Percentiles rank a stretch among this genome's conserved stretches.
phyloP scores from a whole-genome alignment of 2,888 invertebrate species.

The Aphidoletes aphidimyza region DNA sequence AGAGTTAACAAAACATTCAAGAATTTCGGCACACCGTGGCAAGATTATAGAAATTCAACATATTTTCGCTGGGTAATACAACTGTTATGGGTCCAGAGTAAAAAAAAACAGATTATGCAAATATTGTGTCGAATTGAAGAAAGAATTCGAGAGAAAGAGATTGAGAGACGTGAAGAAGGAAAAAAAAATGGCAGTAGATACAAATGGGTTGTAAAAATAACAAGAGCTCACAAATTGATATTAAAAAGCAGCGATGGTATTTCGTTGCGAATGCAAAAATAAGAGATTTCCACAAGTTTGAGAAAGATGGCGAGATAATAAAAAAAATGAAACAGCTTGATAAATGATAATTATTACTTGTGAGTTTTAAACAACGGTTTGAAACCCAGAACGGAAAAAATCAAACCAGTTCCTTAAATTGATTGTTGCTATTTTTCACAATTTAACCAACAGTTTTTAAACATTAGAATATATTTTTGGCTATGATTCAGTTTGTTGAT shows the following conservation, averaged over 20 bases:
- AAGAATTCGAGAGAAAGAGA: no score
- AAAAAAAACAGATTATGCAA: slow-evolving; percentile 34
- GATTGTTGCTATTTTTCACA: slow-evolving; percentile 18
- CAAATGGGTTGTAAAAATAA: background rate
- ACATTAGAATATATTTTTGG: slow-evolving; percentile 33
- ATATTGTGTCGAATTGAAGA: background rate
- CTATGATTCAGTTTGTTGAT: background rate
- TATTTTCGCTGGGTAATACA: slow-evolving; percentile 13
- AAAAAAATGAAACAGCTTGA: slow-evolving; percentile 7
- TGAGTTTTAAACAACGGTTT: background rate
- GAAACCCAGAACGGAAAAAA: background rate
- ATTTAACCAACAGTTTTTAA: background rate
- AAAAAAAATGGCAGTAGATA: background rate
- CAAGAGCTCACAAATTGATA: slow-evolving; percentile 34
- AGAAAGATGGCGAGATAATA: no score
- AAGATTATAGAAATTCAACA: slow-evolving; percentile 5
- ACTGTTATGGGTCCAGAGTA: background rate
- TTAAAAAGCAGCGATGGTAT: background rate
- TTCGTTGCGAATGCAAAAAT: background rate
- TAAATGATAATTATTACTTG: slow-evolving; percentile 29
- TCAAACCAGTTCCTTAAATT: slow-evolving; percentile 14
- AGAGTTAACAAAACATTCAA: background rate
- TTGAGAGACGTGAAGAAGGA: background rate
- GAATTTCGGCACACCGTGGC: no score
- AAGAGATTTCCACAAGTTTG: slow-evolving; percentile 3